Base-by-base conservation (phyloP, 1,140 invertebrate species). In the Spodoptera litura region DNA sequence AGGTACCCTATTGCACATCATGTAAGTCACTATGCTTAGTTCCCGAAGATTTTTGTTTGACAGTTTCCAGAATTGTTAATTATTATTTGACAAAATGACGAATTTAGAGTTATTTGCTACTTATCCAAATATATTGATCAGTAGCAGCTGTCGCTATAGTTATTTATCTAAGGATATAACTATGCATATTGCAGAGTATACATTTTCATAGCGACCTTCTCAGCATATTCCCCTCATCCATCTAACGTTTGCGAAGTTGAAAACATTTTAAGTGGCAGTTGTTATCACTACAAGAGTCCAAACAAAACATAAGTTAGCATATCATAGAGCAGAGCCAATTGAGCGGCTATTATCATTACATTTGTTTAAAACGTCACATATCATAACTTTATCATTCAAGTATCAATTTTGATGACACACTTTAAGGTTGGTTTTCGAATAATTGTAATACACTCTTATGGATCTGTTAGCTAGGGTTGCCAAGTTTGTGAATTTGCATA, bases 401-500 rank as follows among this genome's bases (percentile, higher is more conserved):
- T 78, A 10, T 64, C 4, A 66, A 76, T 73, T 73, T 62, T 83
- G 81, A 25, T 0, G 0, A 0, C 6, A 44, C 15, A 0, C 0
- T 0, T n/a, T 81, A 87, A 66, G 35, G 70, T 78, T 70, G 3
- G 86, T 62, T 78, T 80, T 86, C 5, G 2, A 20, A 31, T 80
- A 44, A 12, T 9, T 1, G 11, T 10, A 2, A 6, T 58, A 62
- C n/a, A 80, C 80, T 78, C 71, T 87, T 86, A 74, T 74, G 71
- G 78, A 80, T 78, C 75, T 56, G 78, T 73, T 89, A 72, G 72
- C 76, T 75, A 70, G 61, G 61, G 72, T 81, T 81, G 79, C 73
- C 83, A 89, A 90, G 85, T 92, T 94, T 90, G 85, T 80, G 89
- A 93, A 94, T 94, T 93, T 94, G 88, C 93, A 94, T 94, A 94